A percentile compares a stretch with the other conserved stretches of the same genome.
phyloP scores from a whole-genome alignment of 1,140 invertebrate genomes.

The Nixonia krombeini region DNA sequence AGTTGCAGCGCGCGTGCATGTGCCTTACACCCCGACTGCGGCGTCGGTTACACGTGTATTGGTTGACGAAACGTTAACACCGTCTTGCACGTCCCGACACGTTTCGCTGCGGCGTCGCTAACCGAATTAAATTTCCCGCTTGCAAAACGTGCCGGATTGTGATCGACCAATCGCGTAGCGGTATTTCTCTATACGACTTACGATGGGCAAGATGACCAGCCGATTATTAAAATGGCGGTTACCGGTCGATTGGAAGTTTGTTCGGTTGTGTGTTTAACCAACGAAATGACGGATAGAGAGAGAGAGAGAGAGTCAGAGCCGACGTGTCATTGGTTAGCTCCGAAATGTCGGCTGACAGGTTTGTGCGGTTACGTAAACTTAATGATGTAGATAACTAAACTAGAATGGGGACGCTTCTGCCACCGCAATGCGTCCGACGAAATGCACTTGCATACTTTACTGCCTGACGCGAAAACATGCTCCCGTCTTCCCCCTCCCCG shows the following conservation, averaged over 20 bases:
- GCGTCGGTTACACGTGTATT: slow-evolving; percentile 40
- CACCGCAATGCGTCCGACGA: slow-evolving; percentile 59
- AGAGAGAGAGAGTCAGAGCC: slow-evolving; percentile 27
- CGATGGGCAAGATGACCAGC: too few species aligned
- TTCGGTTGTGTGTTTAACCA: not conserved
- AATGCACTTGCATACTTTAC: slow-evolving; percentile 59
- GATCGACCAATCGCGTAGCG: too few species aligned
- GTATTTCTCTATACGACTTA: too few species aligned
- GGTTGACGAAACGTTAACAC: slow-evolving; percentile 39
- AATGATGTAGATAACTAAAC: slow-evolving; percentile 66
- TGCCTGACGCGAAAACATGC: slow-evolving; percentile 54
- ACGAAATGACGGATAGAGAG: not conserved
- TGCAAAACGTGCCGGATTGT: too few species aligned
- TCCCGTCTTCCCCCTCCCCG: slow-evolving; percentile 20
- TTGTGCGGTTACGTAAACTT: slow-evolving; percentile 69
- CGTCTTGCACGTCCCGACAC: too few species aligned
- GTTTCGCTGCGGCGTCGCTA: too few species aligned
- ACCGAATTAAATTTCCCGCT: slow-evolving; percentile 26
- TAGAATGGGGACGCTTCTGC: slow-evolving; percentile 63
- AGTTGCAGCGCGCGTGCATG: slow-evolving; percentile 25
- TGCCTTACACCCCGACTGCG: slow-evolving; percentile 38
- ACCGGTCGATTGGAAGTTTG: too few species aligned
- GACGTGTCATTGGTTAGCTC: slow-evolving; percentile 53
- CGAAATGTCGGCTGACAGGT: slow-evolving; percentile 67
- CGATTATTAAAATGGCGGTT: too few species aligned